Percentiles rank a stretch among this genome's conserved stretches.
Evolutionary conservation across 2,888 invertebrate genomes (phyloP).

Genomic region (Actias luna): DNA sequence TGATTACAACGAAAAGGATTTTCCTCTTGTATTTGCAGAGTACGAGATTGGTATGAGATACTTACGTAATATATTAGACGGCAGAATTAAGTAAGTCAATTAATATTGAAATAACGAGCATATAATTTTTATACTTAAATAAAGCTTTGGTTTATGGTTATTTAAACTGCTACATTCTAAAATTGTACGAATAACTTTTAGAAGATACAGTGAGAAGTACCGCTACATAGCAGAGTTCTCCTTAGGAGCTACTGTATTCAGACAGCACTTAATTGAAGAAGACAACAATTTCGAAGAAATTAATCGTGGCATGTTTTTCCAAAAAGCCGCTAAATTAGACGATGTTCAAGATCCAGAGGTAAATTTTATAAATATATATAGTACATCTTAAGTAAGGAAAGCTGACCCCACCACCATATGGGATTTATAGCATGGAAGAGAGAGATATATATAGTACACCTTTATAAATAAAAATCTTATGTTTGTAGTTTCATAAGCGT

Average conservation of each 20-base stretch:
- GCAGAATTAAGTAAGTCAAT: conserved; percentile 56
- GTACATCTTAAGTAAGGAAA: no score
- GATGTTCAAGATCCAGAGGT: conserved; percentile 64
- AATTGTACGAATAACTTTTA: conserved; percentile 24
- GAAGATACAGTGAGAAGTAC: conserved; percentile 55
- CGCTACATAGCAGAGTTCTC: conserved; percentile 52
- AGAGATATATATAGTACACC: no score
- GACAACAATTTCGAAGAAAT: conserved; percentile 57
- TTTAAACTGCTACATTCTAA: background rate
- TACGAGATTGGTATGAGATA: conserved; percentile 58
- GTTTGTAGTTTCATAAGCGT: no score
- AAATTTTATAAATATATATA: conserved; percentile 17
- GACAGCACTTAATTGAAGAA: conserved; percentile 53
- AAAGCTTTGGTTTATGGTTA: no score
- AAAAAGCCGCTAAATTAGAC: conserved; percentile 55
- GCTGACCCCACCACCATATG: no score
- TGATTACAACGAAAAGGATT: conserved; percentile 46
- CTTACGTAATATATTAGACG: conserved; percentile 57
- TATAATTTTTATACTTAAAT: no score
- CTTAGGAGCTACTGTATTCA: conserved; percentile 53
- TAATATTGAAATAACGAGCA: background rate
- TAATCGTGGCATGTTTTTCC: conserved; percentile 60
- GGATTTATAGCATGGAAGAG: no score
- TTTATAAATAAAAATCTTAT: no score
- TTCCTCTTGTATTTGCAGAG: conserved; percentile 58